Conservation (phyloP, 2,113 vertebrate genomes). For the Tiliqua scincoides region DNA sequence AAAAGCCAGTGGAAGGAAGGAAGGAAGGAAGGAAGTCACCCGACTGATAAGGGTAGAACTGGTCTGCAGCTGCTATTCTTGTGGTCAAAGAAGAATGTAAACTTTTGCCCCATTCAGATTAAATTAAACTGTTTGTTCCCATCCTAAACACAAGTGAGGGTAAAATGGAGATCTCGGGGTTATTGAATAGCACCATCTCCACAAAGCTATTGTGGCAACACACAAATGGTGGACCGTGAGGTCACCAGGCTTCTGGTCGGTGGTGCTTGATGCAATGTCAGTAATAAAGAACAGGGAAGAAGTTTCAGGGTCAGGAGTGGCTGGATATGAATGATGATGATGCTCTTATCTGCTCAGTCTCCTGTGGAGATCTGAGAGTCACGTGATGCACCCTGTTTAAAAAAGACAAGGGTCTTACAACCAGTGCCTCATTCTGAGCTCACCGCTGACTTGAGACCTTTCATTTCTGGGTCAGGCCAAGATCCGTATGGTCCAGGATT, state of each 20-base stretch:
- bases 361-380: background rate
- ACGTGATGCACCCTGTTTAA: background rate
- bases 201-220: background rate
- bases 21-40: constrained; percentile 50
- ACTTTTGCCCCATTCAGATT: constrained; percentile 19
- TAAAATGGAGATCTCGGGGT: background rate
- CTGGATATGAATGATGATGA: background rate
- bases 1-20: constrained; percentile 31
- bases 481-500: background rate
- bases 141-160: background rate
- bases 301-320: background rate
- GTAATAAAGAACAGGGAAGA: too few species aligned
- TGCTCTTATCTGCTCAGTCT: background rate
- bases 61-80: constrained; percentile 23
- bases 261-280: too few species aligned
- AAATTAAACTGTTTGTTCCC: constrained; percentile 20
- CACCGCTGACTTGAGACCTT: background rate
- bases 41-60: constrained; percentile 31
- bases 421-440: background rate
- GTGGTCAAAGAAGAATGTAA: constrained; percentile 24
- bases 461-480: background rate
- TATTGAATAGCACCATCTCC: constrained; percentile 5
- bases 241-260: background rate
- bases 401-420: background rate
- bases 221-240: background rate